Evolutionary conservation across 2,113 vertebrate genomes (phyloP).

Genomic region (Noturus placidus): DNA sequence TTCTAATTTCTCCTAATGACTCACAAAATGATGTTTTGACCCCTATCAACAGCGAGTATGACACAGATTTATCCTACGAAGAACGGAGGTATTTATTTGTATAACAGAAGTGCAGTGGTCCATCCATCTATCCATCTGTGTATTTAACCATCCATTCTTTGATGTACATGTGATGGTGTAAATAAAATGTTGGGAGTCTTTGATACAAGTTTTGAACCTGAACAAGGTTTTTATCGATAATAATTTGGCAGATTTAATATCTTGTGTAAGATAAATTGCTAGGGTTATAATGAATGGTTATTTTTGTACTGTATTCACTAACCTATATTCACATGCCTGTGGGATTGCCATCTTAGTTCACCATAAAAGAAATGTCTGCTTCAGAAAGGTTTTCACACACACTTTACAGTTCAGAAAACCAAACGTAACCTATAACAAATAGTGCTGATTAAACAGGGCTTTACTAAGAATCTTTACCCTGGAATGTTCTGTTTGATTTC

Average conservation of each 20-base stretch:
- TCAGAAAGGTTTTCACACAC: not conserved
- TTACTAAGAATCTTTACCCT: not conserved
- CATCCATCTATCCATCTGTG: constrained; percentile 33
- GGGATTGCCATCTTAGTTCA: not conserved
- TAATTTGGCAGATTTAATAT: not conserved
- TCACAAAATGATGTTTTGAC: constrained; percentile 62
- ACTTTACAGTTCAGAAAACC: not conserved
- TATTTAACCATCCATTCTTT: constrained; percentile 24
- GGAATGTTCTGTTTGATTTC: not conserved
- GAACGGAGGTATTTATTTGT: constrained; percentile 80
- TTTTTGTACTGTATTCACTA: not conserved
- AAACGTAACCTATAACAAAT: not conserved
- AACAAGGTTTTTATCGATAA: not conserved
- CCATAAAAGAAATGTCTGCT: not conserved
- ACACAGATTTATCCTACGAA: constrained; percentile 77
- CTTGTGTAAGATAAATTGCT: not conserved
- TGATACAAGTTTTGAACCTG: not conserved
- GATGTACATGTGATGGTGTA: constrained; percentile 21
- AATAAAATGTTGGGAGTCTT: constrained; percentile 49
- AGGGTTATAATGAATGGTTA: not conserved
- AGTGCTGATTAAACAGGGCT: not conserved
- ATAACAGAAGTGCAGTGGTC: constrained; percentile 53
- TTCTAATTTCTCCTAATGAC: constrained; percentile 68
- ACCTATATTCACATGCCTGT: not conserved
- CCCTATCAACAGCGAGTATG: constrained; percentile 70